A percentile compares a stretch with the other conserved stretches of the same genome.
Evolutionary conservation across 2,888 invertebrate genomes (phyloP).

Genomic region (Dicycla oo): DNA sequence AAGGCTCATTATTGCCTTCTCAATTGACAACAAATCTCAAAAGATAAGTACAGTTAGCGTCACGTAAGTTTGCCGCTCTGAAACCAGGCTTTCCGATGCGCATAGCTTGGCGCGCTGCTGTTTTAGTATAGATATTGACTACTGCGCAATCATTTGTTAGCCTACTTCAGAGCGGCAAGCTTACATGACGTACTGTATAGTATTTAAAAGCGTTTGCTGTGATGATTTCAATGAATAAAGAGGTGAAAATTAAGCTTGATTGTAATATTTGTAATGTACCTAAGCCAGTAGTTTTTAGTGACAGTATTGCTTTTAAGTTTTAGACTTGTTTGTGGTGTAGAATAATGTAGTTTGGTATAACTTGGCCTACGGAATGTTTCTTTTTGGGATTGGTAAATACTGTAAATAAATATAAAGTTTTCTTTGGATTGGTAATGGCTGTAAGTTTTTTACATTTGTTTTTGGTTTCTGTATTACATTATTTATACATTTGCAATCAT

Average conservation of each 20-base stretch:
- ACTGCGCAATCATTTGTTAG: neutral
- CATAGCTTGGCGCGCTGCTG: neutral
- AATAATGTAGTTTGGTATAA: neutral
- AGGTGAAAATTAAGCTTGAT: slow-evolving; percentile 11
- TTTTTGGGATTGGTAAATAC: neutral
- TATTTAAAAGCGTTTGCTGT: neutral
- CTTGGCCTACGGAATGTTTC: neutral
- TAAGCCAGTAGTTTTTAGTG: slow-evolving; percentile 1
- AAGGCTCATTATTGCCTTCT: neutral
- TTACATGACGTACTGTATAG: neutral
- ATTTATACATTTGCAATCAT: neutral
- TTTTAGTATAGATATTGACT: neutral
- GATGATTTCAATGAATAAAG: slow-evolving; percentile 17
- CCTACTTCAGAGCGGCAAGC: neutral
- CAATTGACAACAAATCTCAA: neutral
- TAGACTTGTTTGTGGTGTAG: neutral
- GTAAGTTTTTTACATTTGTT: neutral
- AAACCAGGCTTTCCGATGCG: neutral
- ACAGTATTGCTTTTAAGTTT: slow-evolving; percentile 7
- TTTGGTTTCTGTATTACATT: neutral
- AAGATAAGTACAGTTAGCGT: neutral
- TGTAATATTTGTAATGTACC: slow-evolving; percentile 20
- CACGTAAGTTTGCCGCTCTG: neutral
- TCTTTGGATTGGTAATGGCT: too few relatives aligned
- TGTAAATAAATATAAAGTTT: neutral